phyloP scores from a whole-genome alignment of 2,113 vertebrate genomes.

The Triplophysa dalaica region DNA sequence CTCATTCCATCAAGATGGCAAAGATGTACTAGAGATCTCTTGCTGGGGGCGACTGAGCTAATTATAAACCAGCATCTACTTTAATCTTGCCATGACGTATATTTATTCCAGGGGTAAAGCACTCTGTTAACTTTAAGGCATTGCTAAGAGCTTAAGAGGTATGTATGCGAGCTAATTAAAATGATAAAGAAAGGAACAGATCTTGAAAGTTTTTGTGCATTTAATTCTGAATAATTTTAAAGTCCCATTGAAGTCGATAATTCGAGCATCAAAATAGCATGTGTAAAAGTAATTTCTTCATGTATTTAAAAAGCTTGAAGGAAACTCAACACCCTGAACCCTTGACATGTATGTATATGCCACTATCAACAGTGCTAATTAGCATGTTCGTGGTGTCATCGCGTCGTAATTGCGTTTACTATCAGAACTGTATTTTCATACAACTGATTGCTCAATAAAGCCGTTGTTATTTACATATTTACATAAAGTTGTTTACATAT shows the following conservation, averaged over 20 bases:
- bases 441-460: too few relatives aligned
- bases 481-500: too few relatives aligned
- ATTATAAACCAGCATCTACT: conserved; percentile 72
- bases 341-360: too few relatives aligned
- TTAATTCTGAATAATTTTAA: background rate
- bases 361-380: too few relatives aligned
- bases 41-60: conserved; percentile 60
- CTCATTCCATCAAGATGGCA: conserved; percentile 67
- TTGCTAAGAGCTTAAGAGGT: conserved; percentile 7
- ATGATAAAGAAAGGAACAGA: background rate
- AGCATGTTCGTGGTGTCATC: too few relatives aligned
- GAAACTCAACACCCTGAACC: too few relatives aligned
- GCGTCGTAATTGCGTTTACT: too few relatives aligned
- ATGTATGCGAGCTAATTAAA: background rate
- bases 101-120: conserved; percentile 61
- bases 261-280: too few relatives aligned
- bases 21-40: conserved; percentile 67
- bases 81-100: conserved; percentile 64
- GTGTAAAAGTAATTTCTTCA: too few relatives aligned
- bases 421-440: too few relatives aligned
- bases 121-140: conserved; percentile 46
- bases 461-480: too few relatives aligned
- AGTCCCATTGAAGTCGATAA: background rate
- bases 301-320: too few relatives aligned
- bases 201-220: background rate